These are phyloP conservation scores for Bruchidius siliquastri DNA, from an alignment of 2,888 invertebrate genomes.

Conservation along the genomic window DNA sequence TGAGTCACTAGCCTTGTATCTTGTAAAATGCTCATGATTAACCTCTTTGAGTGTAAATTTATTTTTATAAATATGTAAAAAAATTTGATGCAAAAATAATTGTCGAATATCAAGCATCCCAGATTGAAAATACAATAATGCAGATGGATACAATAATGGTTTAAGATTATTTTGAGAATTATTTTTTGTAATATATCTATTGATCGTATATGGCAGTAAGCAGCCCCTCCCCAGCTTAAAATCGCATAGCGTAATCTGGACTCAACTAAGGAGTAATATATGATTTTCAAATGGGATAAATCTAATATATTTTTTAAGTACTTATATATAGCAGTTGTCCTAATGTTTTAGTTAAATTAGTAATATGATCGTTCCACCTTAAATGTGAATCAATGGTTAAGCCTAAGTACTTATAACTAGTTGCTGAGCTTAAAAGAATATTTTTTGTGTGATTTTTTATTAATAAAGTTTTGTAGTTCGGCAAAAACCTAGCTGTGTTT, in stretches of 20 bases:
- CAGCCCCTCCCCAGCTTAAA: constrained; percentile 3
- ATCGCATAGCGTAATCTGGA: constrained; percentile 7
- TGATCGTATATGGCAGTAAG: constrained; percentile 1
- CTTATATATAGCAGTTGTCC: constrained; percentile 2
- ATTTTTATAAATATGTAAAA: too few relatives aligned
- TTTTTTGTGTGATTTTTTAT: neutral
- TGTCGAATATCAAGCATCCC: too few relatives aligned
- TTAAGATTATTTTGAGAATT: neutral
- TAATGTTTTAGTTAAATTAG: neutral
- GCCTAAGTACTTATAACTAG: constrained; percentile 5
- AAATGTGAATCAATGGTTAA: constrained; percentile 4
- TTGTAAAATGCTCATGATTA: too few relatives aligned
- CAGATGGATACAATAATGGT: too few relatives aligned
- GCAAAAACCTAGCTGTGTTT: neutral
- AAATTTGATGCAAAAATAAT: too few relatives aligned
- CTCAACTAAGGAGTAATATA: constrained; percentile 3
- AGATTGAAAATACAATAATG: too few relatives aligned
- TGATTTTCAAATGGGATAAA: neutral
- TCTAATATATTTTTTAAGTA: constrained; percentile 2
- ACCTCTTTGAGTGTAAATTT: too few relatives aligned
- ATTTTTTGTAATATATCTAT: neutral
- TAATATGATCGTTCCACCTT: constrained; percentile 3
- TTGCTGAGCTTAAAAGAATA: neutral
- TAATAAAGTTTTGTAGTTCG: neutral
- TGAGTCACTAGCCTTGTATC: too few relatives aligned